Evolutionary conservation across 2,888 invertebrate genomes (phyloP).

Genomic region (Serripes groenlandicus): DNA sequence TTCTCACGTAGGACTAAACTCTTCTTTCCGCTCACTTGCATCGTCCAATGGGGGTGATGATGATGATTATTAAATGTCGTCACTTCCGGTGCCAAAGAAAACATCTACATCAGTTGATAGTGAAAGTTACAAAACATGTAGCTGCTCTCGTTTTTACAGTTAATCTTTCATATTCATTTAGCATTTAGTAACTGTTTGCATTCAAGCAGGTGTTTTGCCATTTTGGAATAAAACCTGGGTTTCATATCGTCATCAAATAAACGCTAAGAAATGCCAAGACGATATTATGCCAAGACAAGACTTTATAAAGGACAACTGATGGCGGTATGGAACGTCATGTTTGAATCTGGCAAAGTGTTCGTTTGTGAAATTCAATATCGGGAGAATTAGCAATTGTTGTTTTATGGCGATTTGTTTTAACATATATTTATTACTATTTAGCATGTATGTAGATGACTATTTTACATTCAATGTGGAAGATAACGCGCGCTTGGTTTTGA

Average conservation of each 20-base stretch:
- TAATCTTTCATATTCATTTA: slow-evolving; percentile 21
- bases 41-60: slow-evolving; percentile 82
- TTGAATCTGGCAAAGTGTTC: slow-evolving; percentile 13
- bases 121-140: no score
- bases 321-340: neutral
- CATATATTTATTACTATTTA: slow-evolving; percentile 21
- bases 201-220: neutral
- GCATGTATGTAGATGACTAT: slow-evolving; percentile 14
- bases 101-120: no score
- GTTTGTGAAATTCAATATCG: slow-evolving; percentile 1
- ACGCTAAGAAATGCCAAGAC: slow-evolving; percentile 29
- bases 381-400: slow-evolving; percentile 13
- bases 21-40: slow-evolving; percentile 75
- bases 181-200: slow-evolving; percentile 28
- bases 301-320: slow-evolving; percentile 4
- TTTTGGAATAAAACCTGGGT: neutral
- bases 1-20: slow-evolving; percentile 53
- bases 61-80: slow-evolving; percentile 49
- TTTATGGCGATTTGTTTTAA: slow-evolving; percentile 5
- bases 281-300: slow-evolving; percentile 37
- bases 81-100: slow-evolving; percentile 13
- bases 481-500: neutral
- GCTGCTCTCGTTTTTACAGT: slow-evolving; percentile 8
- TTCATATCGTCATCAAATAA: neutral
- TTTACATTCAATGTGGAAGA: slow-evolving; percentile 14